These are phyloP conservation scores for Trachemys scripta DNA, from an alignment of 2,113 vertebrate species.

Conservation along the genomic window DNA sequence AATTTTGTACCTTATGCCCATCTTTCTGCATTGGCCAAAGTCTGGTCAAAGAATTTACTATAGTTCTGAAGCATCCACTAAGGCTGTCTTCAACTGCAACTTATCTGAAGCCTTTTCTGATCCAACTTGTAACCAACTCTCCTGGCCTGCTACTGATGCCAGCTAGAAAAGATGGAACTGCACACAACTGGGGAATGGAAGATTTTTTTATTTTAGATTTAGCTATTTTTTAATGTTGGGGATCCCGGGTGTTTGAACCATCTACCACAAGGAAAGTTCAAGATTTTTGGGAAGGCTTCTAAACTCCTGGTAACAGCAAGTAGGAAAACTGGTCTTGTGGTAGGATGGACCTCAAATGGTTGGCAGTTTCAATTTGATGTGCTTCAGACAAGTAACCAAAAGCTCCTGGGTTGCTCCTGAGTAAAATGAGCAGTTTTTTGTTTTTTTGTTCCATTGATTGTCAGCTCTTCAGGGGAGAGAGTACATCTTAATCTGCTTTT, in stretches of 20 bases:
- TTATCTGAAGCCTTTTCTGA: background rate
- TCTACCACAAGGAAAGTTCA: fast-evolving
- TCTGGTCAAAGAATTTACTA: background rate
- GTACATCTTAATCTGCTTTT: background rate
- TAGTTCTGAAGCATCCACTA: background rate
- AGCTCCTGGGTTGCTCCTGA: background rate
- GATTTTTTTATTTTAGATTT: background rate
- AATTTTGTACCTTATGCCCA: background rate
- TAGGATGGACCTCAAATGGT: background rate
- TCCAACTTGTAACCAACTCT: background rate
- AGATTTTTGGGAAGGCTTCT: constrained; percentile 3
- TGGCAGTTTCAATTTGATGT: background rate
- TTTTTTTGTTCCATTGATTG: background rate
- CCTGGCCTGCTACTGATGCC: fast-evolving
- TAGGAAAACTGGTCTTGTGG: background rate
- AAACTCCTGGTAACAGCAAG: background rate
- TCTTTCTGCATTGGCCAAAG: background rate
- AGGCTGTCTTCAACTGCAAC: background rate
- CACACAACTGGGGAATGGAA: background rate
- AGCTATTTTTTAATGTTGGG: background rate
- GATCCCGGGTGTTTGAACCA: background rate
- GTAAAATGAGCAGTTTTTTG: background rate
- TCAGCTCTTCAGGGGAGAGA: background rate
- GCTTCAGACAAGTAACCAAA: background rate
- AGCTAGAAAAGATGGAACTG: background rate